Evolutionary conservation across 1,140 invertebrate species (phyloP), one percentile per base, ranked within the genome.

Genomic region (Anadara kagoshimensis): DNA sequence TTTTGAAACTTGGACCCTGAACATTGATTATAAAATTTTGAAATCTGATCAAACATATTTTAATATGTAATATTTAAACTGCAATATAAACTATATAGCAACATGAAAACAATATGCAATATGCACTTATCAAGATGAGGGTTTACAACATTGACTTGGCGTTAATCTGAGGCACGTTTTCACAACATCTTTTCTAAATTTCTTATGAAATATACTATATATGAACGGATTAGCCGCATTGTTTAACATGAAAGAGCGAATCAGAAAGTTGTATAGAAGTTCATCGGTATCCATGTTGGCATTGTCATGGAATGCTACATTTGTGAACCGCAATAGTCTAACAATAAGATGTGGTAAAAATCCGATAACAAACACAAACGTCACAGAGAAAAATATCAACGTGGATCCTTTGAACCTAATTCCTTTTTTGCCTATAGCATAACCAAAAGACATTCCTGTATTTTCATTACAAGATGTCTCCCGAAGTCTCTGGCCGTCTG

Each of bases 191-290:
- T 76, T 67, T 58, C 85, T 69, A 56, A 87, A 85, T 36, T 76
- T 66, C 36, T 78, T 76, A 61, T 85, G 85, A 63, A 85, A 76
- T 43, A 87, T 82, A 56, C 84, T 83, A 69, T 87, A 87, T 24
- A 87, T 80, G 53, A 86, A 83, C 3, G 79, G 79, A 59, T 87
- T 87, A n/a, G 73, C 65, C 11, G 78, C 79, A 67, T 74, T 81
- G 67, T 85, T 87, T 5, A 87, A 78, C 56, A 87, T 76, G 62
- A 82, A 85, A 1, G 84, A 83, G 1, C 85, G 65, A 26, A 84
- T 81, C 8, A 80, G 75, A 20, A 85, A 76, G 65, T 85, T 87
- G 67, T 87, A 87, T 5, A 85, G 43, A 0, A 83, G 56, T 14
- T 72, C 74, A 3, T 41, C 56, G 1, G 61, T 58, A 49, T 72